A percentile compares a stretch with the other conserved stretches of the same genome.
Evolutionary conservation across 92 coral and sea anemone species (phyloP).

Genomic region (Metridium senile): DNA sequence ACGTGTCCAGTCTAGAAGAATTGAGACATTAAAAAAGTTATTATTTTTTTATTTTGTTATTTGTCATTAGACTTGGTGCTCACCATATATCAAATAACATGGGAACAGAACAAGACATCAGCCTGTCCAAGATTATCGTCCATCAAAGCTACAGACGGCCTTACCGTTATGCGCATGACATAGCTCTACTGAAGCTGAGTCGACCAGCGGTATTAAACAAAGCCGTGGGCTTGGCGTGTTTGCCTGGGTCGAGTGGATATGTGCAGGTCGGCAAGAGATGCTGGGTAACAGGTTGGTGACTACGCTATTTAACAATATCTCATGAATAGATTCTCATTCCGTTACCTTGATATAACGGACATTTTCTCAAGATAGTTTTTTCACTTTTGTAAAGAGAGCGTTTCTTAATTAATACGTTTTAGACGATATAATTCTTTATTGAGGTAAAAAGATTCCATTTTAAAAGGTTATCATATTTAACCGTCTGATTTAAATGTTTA

Average conservation of each 20-base stretch:
- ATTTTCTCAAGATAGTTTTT: no score
- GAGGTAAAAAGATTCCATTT: no score
- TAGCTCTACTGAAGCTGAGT: slow-evolving; percentile 29
- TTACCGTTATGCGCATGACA: slow-evolving; percentile 25
- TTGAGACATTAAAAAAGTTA: no score
- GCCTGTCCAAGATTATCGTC: slow-evolving; percentile 9
- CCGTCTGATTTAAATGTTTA: no score
- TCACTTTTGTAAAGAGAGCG: no score
- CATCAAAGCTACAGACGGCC: slow-evolving; percentile 24
- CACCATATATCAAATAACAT: slow-evolving; percentile 4
- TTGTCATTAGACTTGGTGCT: slow-evolving; percentile 29
- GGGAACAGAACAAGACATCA: slow-evolving; percentile 34
- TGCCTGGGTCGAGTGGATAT: slow-evolving; percentile 18
- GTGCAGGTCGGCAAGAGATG: slow-evolving; percentile 23
- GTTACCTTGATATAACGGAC: no score
- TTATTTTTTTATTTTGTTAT: no score
- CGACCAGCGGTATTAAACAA: slow-evolving; percentile 19
- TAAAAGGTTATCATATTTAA: no score
- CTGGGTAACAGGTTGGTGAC: slow-evolving; percentile 32
- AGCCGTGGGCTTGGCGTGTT: slow-evolving; percentile 21
- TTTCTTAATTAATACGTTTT: no score
- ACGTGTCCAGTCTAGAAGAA: no score
- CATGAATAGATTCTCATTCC: neutral
- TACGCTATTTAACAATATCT: neutral
- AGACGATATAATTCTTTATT: no score